Conservation (phyloP, 2,113 vertebrate genomes). For the Hylia prasina region DNA sequence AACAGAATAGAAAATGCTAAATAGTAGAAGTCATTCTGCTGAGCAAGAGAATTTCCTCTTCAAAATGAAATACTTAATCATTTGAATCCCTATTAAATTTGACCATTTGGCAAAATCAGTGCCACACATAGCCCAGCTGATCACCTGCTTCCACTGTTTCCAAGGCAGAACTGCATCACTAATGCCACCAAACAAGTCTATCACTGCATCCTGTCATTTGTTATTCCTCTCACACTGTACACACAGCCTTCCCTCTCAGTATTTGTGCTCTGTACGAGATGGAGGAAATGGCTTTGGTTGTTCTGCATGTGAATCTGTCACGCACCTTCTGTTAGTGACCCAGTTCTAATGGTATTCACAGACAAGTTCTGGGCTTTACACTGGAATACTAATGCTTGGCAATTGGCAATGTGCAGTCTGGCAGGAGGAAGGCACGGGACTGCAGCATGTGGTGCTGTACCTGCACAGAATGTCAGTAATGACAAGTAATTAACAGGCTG, state of each 20-base stretch:
- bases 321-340: background rate
- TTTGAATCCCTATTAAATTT: background rate
- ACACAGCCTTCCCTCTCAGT: background rate
- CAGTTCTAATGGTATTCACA: conserved; percentile 7
- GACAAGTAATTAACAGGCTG: conserved; percentile 7
- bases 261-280: background rate
- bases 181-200: background rate
- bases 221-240: background rate
- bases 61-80: background rate
- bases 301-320: background rate
- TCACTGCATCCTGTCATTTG: background rate
- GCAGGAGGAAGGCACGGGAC: background rate
- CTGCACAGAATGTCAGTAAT: background rate
- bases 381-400: background rate
- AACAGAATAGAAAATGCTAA: conserved; percentile 10
- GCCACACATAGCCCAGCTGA: background rate
- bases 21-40: background rate
- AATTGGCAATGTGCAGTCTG: background rate
- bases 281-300: background rate
- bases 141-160: background rate
- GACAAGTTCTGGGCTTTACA: background rate
- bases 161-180: background rate
- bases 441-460: background rate
- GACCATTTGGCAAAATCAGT: background rate
- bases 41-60: conserved; percentile 1